phyloP scores from a whole-genome alignment of 2,797 vertebrate species.

The Mormyrops attenuatus region DNA sequence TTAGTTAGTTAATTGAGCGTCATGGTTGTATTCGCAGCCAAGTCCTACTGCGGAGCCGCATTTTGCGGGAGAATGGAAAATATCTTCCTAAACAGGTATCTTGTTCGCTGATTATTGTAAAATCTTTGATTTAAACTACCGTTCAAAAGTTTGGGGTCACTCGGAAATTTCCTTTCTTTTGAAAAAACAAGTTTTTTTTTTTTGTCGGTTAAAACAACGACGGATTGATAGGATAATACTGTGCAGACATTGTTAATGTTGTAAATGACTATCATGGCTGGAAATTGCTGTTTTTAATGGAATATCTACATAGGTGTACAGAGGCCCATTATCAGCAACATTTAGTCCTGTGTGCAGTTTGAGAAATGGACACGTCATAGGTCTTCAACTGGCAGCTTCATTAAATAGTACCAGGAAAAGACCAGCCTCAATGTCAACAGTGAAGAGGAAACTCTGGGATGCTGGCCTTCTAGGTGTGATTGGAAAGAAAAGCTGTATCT shows the following conservation, averaged over 20 bases:
- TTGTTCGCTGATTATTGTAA: background rate
- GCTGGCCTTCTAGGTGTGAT: background rate
- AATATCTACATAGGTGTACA: too few relatives aligned
- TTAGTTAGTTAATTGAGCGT: background rate
- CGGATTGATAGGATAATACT: background rate
- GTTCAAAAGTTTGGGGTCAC: background rate
- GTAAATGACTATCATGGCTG: background rate
- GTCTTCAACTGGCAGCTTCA: background rate
- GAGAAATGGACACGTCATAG: background rate
- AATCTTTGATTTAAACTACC: background rate
- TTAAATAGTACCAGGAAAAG: background rate
- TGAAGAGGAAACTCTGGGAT: background rate
- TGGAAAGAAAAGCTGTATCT: background rate
- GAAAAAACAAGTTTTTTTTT: background rate
- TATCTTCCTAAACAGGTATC: constrained; percentile 54
- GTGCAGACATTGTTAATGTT: background rate
- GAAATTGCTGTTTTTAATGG: too few relatives aligned
- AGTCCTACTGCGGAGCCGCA: constrained; percentile 57
- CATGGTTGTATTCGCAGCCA: constrained; percentile 44
- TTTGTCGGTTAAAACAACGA: background rate
- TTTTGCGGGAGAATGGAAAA: constrained; percentile 58
- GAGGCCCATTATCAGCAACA: background rate
- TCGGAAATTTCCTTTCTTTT: background rate
- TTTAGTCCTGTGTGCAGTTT: background rate
- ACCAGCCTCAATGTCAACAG: background rate